phyloP scores from a whole-genome alignment of 2,797 vertebrate species.

The Macropus fuliginosus region DNA sequence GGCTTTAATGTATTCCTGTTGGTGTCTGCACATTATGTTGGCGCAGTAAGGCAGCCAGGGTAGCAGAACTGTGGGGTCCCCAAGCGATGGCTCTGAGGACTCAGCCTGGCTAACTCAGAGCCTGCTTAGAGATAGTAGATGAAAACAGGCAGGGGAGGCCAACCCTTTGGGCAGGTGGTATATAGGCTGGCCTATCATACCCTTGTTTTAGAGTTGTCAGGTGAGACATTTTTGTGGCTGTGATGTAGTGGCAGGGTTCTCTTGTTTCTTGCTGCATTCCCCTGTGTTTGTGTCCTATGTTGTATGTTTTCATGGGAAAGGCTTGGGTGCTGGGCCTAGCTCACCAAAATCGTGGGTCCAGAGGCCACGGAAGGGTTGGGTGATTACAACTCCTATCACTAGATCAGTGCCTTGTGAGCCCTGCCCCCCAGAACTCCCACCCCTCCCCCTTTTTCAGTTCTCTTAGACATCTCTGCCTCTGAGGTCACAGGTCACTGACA shows the following conservation, averaged over 20 bases:
- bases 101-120: not conserved
- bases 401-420: not conserved
- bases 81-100: not conserved
- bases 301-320: not conserved
- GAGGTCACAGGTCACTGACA: not conserved
- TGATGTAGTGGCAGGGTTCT: not conserved
- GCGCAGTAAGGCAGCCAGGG: not conserved
- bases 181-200: not conserved
- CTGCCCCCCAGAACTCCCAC: not conserved
- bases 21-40: not conserved
- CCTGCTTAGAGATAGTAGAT: not conserved
- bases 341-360: not conserved
- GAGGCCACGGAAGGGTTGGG: not conserved
- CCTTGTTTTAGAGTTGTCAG: not conserved
- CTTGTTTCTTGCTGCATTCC: not conserved
- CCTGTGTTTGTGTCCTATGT: not conserved
- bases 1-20: not conserved
- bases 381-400: not conserved
- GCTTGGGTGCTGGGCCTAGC: not conserved
- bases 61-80: not conserved
- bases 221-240: not conserved
- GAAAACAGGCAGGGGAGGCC: not conserved
- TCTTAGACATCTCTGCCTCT: not conserved
- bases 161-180: not conserved
- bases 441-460: not conserved